phyloP scores from a whole-genome alignment of 2,888 invertebrate genomes.

The Neocrepidodera transversa region DNA sequence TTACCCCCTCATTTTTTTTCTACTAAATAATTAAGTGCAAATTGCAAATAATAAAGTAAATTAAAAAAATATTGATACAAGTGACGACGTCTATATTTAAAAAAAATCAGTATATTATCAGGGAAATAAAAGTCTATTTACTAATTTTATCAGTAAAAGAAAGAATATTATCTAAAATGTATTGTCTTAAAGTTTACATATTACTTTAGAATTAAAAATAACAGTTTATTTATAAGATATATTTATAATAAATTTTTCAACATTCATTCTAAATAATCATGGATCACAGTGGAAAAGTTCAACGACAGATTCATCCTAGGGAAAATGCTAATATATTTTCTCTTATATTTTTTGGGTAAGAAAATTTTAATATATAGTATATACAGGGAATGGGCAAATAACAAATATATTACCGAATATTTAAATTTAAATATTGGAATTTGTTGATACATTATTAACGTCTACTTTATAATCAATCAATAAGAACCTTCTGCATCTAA shows the following conservation, averaged over 20 bases:
- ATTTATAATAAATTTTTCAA: neutral
- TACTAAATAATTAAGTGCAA: too few species aligned
- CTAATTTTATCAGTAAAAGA: neutral
- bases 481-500: too few species aligned
- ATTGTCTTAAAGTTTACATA: neutral
- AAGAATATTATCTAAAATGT: neutral
- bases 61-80: too few species aligned
- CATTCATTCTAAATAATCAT: conserved; percentile 26
- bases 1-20: too few species aligned
- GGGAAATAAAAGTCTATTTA: neutral
- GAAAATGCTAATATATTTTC: conserved; percentile 46
- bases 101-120: conserved; percentile 3
- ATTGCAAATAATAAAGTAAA: too few species aligned
- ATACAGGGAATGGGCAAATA: neutral
- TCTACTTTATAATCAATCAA: too few species aligned
- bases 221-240: neutral
- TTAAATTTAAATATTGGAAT: too few species aligned
- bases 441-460: too few species aligned
- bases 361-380: neutral
- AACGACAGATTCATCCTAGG: conserved; percentile 44
- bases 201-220: neutral
- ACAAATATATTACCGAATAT: too few species aligned
- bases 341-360: conserved; percentile 12
- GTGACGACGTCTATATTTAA: too few species aligned
- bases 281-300: conserved; percentile 44